phyloP scores from a whole-genome alignment of 2,797 vertebrate species.

The Limnodromus scolopaceus region DNA sequence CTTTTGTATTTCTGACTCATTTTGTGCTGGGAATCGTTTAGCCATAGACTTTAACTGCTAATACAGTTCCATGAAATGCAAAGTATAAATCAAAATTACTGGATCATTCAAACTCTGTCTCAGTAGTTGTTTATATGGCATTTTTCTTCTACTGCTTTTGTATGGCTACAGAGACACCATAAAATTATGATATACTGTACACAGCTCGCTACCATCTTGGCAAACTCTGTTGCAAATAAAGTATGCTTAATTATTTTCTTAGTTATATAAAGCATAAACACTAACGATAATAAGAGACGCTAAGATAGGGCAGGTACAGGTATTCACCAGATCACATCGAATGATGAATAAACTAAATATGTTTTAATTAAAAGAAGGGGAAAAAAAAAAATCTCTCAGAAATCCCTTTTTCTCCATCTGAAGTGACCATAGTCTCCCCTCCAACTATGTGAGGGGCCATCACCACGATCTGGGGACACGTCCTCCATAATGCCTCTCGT shows the following conservation, averaged over 20 bases:
- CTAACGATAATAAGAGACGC: constrained; percentile 66
- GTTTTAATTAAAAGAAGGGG: background rate
- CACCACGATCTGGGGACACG: rapidly evolving
- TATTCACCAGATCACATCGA: background rate
- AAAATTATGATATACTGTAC: constrained; percentile 76
- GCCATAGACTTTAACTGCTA: constrained; percentile 76
- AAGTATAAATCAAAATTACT: constrained; percentile 83
- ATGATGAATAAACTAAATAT: background rate
- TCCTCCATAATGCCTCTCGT: rapidly evolving
- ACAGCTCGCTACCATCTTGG: constrained; percentile 45
- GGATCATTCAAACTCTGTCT: constrained; percentile 74
- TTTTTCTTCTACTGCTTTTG: constrained; percentile 72
- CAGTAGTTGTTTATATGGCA: constrained; percentile 73
- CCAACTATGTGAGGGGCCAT: rapidly evolving
- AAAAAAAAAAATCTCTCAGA: background rate
- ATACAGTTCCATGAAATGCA: constrained; percentile 73
- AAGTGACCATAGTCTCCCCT: background rate
- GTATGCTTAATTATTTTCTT: constrained; percentile 71
- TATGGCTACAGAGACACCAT: constrained; percentile 58
- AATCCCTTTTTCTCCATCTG: background rate
- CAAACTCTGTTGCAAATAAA: constrained; percentile 64
- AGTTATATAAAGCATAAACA: constrained; percentile 72
- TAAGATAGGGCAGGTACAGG: constrained; percentile 18
- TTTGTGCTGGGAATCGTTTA: constrained; percentile 71
- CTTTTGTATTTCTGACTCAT: constrained; percentile 67